Evolutionary conservation across 1,140 invertebrate genomes (phyloP), one percentile per base, ranked within the genome.

Genomic region (silkworm (Bombyx mori)): DNA sequence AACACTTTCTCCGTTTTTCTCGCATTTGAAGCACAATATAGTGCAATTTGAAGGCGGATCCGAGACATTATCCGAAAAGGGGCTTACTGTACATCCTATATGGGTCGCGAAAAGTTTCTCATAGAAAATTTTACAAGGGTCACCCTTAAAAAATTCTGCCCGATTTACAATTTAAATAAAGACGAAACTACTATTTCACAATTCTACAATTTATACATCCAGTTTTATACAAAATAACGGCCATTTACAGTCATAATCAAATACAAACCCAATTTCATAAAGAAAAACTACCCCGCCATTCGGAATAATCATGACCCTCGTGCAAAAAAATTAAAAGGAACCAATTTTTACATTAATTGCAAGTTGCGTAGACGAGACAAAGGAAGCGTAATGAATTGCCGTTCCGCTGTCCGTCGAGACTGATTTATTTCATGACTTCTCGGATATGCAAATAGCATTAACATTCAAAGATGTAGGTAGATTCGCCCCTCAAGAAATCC

Each of bases 351-450:
- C 64, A 78, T 77, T 82, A 83, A 82, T 86, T 84, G 71, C 66
- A 75, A 78, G 61, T 72, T 68, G 68, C 59, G 71, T 73, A 78
- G 74, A 35, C 26, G 26, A 35, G 26, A 86, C 77, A 83, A 82
- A 83, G 75, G 70, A 70, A 51, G 59, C 72, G 74, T 80, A 85
- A 86, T 82, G 80, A 85, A 83, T 73, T 67, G 67, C 78, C 65
- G 73, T 77, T 79, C 78, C 81, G 53, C 70, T 77, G 82, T 86
- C 81, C 82, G 80, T 84, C 77, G 69, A 71, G 78, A 73, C 79
- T 87, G 84, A 87, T 87, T 87, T 87, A 87, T 87, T 82, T 87
- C 82, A 86, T 84, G 83, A 85, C 83, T 86, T 76, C 75, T 83
- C 79, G 83, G 78, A 83, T 87, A 87, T 87, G 84, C 84, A 87